These are phyloP conservation scores for Lithosia quadra DNA, from an alignment of 2,888 invertebrate species.

Conservation along the genomic window DNA sequence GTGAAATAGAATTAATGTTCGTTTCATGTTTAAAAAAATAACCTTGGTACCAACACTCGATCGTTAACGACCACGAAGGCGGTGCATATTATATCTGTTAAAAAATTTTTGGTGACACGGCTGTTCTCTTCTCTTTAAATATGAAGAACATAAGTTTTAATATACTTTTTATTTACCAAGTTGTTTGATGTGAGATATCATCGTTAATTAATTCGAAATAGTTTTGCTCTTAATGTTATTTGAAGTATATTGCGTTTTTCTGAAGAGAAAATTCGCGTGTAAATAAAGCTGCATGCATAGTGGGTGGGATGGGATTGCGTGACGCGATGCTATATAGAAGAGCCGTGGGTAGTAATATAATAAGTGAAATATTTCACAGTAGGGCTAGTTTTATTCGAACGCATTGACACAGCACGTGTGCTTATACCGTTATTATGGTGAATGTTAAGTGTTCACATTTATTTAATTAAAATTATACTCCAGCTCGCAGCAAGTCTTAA, in stretches of 20 bases:
- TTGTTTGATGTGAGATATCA: constrained; percentile 50
- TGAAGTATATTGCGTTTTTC: constrained; percentile 22
- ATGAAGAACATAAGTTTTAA: constrained; percentile 43
- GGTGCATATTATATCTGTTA: constrained; percentile 55
- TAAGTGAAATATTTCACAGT: constrained; percentile 4
- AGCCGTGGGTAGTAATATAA: neutral
- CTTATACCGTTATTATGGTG: neutral
- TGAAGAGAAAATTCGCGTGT: neutral
- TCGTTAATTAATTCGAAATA: constrained; percentile 46
- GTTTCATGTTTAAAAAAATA: constrained; percentile 56
- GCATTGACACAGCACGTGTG: neutral
- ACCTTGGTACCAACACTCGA: constrained; percentile 54
- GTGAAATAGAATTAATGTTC: constrained; percentile 43
- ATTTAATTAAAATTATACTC: neutral
- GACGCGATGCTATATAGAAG: neutral
- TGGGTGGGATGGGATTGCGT: neutral
- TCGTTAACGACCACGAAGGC: constrained; percentile 56
- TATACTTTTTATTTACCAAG: constrained; percentile 42
- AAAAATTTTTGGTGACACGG: constrained; percentile 53
- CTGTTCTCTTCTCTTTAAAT: constrained; percentile 51
- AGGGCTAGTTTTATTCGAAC: neutral
- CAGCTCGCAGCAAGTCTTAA: neutral
- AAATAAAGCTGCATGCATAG: neutral
- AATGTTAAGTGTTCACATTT: neutral
- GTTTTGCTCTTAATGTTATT: constrained; percentile 37